These are phyloP conservation scores for Sebastes fasciatus DNA, from an alignment of 2,113 vertebrate species.

Conservation along the genomic window DNA sequence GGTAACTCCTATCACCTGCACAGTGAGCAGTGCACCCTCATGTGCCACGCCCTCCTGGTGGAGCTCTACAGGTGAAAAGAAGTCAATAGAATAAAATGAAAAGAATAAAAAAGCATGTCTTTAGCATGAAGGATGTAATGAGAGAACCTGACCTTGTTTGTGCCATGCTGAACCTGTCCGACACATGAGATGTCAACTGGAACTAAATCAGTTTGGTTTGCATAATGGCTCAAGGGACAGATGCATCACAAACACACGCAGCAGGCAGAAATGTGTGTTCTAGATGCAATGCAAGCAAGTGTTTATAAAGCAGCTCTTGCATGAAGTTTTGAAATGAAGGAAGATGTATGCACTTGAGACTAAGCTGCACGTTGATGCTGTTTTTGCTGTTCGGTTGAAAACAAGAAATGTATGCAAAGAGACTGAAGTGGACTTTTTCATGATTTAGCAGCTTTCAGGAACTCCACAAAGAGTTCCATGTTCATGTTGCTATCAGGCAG, in stretches of 20 bases:
- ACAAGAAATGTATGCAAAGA: not conserved
- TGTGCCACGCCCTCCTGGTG: not conserved
- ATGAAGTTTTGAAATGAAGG: not conserved
- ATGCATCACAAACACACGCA: conserved; percentile 6
- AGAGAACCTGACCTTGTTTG: not conserved
- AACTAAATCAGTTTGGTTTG: conserved; percentile 35
- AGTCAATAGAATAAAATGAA: not conserved
- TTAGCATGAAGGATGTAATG: not conserved
- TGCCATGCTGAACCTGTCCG: not conserved
- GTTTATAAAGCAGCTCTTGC: not conserved
- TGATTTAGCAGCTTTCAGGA: not conserved
- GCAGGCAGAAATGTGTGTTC: not conserved
- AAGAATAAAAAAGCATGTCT: conserved; percentile 4
- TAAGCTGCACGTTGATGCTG: conserved; percentile 1
- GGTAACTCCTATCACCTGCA: conserved; percentile 1
- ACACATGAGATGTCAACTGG: conserved; percentile 20
- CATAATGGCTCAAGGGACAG: conserved; percentile 15
- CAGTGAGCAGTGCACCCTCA: not conserved
- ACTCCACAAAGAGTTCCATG: not conserved
- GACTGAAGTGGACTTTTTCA: not conserved
- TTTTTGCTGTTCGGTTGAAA: conserved; percentile 7
- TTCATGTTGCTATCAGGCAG: not conserved
- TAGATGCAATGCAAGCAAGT: conserved; percentile 7
- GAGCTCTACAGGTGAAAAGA: not conserved
- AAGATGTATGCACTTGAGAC: not conserved